Evolutionary conservation across 1,140 invertebrate species (phyloP).

Genomic region (Chironomus striatipennis): DNA sequence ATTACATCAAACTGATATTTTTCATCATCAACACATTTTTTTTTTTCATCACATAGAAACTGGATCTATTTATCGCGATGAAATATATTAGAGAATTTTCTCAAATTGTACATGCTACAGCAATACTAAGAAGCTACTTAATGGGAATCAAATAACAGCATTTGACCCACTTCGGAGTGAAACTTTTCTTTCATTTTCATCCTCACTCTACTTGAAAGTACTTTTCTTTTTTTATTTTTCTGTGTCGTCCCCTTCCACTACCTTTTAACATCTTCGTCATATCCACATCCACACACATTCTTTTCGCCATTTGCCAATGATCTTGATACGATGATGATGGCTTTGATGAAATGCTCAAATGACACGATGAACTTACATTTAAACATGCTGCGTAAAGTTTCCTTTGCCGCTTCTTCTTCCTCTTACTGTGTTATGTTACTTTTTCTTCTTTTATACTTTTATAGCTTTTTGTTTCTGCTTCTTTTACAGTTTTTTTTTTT

Average conservation of each 20-base stretch:
- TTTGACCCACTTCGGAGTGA: conserved; percentile 6
- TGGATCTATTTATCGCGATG: not conserved
- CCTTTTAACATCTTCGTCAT: too few relatives aligned
- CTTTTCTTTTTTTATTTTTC: too few relatives aligned
- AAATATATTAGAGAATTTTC: not conserved
- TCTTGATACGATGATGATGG: conserved; percentile 1
- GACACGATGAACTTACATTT: conserved; percentile 12
- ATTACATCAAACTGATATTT: not conserved
- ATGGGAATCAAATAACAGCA: conserved; percentile 12
- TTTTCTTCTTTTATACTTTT: not conserved
- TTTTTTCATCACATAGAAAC: too few relatives aligned
- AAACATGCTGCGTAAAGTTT: not conserved
- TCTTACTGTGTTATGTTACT: too few relatives aligned
- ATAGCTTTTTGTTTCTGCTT: not conserved
- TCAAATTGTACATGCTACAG: not conserved
- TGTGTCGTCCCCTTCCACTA: too few relatives aligned
- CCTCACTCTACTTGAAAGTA: not conserved
- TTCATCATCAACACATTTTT: not conserved
- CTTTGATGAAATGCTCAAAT: conserved; percentile 11
- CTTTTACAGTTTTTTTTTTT: not conserved
- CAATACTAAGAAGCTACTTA: not conserved
- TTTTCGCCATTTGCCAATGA: not conserved
- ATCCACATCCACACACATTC: too few relatives aligned
- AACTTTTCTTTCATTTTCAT: not conserved
- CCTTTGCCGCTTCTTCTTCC: not conserved